Base-by-base conservation (phyloP, 2,113 vertebrate species). In the Nerophis ophidion region DNA sequence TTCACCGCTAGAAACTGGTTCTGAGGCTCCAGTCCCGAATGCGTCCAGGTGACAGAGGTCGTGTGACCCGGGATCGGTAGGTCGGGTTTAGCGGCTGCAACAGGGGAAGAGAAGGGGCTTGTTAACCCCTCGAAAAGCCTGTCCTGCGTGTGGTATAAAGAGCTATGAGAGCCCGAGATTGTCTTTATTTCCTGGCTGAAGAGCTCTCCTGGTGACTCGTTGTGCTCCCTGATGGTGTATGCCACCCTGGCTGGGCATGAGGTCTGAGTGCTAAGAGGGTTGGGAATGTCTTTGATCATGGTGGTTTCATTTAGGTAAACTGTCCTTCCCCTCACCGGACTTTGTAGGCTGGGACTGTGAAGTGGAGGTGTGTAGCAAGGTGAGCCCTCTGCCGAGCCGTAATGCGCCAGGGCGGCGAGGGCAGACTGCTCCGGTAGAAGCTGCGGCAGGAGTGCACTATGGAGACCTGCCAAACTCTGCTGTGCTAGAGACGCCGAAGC, bases 121-220 rank as follows among this genome's bases (percentile, higher is more conserved):
- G 89, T 87, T 8, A 44, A 89, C 34, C 85, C 90, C 1, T 89
- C 87, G 87, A 89, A 91, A 40, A 89, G 86, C 80, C 89, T 89
- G 63, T 93, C 91, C 45, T 92, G 54, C 13, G n/a, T 40, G 36
- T 42, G 92, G 76, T 92, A 91, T 65, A 92, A 82, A 14, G 91
- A 91, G 13, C 92, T 91, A 65, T 94, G 91, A 15, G 94, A 96
- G 78, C 93, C 93, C 15, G 95, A 97, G 71, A 98, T 93, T 71
- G 92, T 90, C 88, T 93, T 95, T 87, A 97, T 87, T 88, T 98
- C 93, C 89, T 94, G 93, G 79, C 82, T 90, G 68, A 94, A 92
- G 61, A 92, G 88, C 77, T 94, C 92, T 0, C 79, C 85, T 0
- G 91, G 90, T 68, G 92, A 83, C 1, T 90, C 89, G 0, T 78